These are phyloP conservation scores for Melipona quadrifasciata DNA, from an alignment of 1,140 invertebrate genomes.

Conservation along the genomic window DNA sequence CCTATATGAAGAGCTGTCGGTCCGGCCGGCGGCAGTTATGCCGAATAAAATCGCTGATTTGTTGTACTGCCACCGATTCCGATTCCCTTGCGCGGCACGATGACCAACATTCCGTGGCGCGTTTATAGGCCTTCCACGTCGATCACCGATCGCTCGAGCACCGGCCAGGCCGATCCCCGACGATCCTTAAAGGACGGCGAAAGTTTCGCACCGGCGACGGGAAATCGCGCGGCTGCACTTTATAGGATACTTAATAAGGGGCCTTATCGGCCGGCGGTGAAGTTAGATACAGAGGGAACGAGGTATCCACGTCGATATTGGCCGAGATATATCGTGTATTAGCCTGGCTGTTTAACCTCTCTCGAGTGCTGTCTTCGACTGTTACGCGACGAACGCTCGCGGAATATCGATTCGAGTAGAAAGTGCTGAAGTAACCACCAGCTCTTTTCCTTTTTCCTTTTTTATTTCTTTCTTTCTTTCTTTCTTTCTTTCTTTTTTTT, in stretches of 20 bases:
- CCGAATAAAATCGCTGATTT: constrained; percentile 79
- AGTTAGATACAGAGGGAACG: constrained; percentile 65
- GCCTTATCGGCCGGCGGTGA: constrained; percentile 62
- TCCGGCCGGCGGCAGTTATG: constrained; percentile 69
- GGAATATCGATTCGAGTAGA: constrained; percentile 5
- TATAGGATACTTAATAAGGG: constrained; percentile 64
- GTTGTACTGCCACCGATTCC: constrained; percentile 76
- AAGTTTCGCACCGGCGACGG: constrained; percentile 43
- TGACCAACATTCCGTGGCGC: constrained; percentile 65
- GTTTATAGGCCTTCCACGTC: constrained; percentile 62
- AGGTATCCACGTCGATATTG: constrained; percentile 61
- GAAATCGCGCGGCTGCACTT: constrained; percentile 59
- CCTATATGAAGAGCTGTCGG: constrained; percentile 77
- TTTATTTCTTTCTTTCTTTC: background rate
- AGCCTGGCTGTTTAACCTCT: constrained; percentile 52
- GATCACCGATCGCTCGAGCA: constrained; percentile 58
- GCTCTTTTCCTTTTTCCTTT: background rate
- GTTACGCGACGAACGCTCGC: constrained; percentile 33
- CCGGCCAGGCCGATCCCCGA: background rate
- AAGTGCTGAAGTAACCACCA: background rate
- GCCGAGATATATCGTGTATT: constrained; percentile 55
- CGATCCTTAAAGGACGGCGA: constrained; percentile 46
- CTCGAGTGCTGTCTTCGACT: constrained; percentile 35
- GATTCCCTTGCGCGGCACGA: constrained; percentile 65
- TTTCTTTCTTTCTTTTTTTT: background rate